Evolutionary conservation across 2,797 vertebrate species (phyloP).

Genomic region (Schizopygopsis malacanthus): DNA sequence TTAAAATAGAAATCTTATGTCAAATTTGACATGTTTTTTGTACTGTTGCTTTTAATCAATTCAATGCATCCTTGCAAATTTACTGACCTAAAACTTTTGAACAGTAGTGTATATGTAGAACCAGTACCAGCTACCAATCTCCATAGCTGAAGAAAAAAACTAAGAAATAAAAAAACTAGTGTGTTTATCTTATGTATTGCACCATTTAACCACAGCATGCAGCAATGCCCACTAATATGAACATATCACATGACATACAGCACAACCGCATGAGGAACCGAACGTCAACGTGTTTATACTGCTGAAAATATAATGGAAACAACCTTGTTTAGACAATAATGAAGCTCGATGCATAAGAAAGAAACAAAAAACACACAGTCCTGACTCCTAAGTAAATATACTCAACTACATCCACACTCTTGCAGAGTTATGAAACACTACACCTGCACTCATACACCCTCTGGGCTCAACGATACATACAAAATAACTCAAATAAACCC

Average conservation of each 20-base stretch:
- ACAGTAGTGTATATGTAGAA: too few species aligned
- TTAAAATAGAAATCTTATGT: background rate
- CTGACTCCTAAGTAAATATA: background rate
- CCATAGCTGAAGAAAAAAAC: too few species aligned
- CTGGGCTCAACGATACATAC: background rate
- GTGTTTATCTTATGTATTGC: background rate
- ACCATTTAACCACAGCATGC: background rate
- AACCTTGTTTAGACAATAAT: background rate
- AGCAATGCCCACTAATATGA: background rate
- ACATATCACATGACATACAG: background rate
- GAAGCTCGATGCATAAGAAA: background rate
- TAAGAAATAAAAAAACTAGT: background rate
- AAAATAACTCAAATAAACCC: slow-evolving; percentile 28
- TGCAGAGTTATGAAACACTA: background rate
- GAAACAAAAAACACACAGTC: background rate
- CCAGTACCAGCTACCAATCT: background rate
- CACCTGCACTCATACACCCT: slow-evolving; percentile 4
- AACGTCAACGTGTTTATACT: background rate
- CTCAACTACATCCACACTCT: background rate
- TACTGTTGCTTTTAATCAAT: too few species aligned
- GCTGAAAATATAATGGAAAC: background rate
- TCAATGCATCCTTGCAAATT: too few species aligned
- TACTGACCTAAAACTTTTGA: too few species aligned
- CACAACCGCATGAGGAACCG: background rate
- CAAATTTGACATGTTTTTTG: background rate